Conservation (phyloP, 2,113 vertebrate genomes). For the Mormyrus iriodes region DNA sequence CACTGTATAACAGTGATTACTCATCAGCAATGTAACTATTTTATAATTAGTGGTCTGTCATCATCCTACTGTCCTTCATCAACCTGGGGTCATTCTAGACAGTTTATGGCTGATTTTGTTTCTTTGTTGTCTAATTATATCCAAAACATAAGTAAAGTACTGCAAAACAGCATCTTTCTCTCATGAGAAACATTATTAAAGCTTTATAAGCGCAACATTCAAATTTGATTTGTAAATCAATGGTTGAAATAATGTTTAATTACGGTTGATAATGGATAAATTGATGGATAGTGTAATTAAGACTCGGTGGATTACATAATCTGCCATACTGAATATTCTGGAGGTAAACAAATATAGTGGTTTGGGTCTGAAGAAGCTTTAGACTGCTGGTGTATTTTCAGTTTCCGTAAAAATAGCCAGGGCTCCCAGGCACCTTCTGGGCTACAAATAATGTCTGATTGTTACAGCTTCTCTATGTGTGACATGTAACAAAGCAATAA, state of each 20-base stretch:
- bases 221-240: neutral
- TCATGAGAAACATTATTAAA: neutral
- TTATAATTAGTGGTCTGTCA: neutral
- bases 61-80: neutral
- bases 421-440: conserved; percentile 2
- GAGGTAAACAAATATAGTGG: neutral
- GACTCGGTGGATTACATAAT: neutral
- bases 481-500: conserved; percentile 4
- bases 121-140: neutral
- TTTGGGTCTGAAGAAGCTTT: neutral
- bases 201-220: neutral
- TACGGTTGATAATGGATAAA: neutral
- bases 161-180: neutral
- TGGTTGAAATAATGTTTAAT: neutral
- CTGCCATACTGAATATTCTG: neutral
- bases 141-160: neutral
- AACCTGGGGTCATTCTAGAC: neutral
- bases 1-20: too few relatives aligned
- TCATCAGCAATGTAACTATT: too few relatives aligned
- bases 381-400: neutral
- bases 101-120: neutral
- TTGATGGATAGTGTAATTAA: neutral
- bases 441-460: conserved; percentile 11
- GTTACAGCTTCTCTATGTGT: neutral
- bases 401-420: neutral